Conservation (phyloP, 2,888 invertebrate species). For the Arctia plantaginis region DNA sequence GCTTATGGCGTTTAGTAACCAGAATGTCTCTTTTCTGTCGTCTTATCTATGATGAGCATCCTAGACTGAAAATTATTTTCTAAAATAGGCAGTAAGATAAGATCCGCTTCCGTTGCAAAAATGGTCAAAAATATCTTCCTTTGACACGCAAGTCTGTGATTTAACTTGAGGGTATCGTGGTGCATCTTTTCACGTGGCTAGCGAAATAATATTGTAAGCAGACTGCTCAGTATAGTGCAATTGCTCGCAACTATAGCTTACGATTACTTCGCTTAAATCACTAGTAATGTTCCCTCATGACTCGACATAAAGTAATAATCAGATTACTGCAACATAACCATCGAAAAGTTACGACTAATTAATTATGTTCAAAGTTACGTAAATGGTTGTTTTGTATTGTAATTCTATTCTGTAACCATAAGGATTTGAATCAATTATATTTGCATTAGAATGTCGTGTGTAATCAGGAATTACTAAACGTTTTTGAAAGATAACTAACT, state of each 20-base stretch:
- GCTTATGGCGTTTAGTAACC: too few relatives aligned
- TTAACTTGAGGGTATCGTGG: background rate
- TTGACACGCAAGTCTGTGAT: background rate
- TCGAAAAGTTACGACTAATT: background rate
- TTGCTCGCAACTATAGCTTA: too few relatives aligned
- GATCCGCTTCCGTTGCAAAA: too few relatives aligned
- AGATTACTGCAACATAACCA: background rate
- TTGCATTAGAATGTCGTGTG: constrained; percentile 6
- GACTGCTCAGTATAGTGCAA: background rate
- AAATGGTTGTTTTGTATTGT: background rate
- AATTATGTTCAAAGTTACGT: background rate
- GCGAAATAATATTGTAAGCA: background rate
- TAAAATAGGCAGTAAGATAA: too few relatives aligned
- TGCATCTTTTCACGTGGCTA: background rate
- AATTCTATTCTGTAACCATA: constrained; percentile 2
- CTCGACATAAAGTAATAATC: background rate
- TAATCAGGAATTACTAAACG: background rate
- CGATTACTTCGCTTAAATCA: background rate
- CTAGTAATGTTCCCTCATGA: background rate
- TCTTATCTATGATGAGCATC: too few relatives aligned
- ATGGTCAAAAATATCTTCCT: background rate
- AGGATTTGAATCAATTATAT: constrained; percentile 5
- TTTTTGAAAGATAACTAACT: background rate
- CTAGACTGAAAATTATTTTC: too few relatives aligned
- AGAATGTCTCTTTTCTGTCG: too few relatives aligned